phyloP scores from a whole-genome alignment of 1,140 invertebrate genomes.

The Monochamus saltuarius region DNA sequence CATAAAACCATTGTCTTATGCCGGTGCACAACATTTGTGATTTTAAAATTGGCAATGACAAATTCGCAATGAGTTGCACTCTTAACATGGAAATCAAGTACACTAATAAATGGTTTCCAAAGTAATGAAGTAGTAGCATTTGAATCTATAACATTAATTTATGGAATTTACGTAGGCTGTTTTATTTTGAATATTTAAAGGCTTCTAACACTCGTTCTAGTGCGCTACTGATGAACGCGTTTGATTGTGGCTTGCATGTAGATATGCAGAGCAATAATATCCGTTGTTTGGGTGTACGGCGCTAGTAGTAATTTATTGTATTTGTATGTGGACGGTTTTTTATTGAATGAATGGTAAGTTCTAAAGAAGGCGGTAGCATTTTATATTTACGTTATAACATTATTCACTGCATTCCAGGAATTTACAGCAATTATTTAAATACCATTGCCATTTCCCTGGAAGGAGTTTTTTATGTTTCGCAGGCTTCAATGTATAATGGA shows the following conservation, averaged over 20 bases:
- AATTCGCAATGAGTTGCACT: no score
- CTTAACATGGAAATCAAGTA: no score
- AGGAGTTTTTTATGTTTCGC: conserved; percentile 3
- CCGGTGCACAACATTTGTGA: no score
- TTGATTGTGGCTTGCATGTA: not conserved
- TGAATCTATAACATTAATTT: no score
- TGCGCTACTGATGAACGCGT: no score
- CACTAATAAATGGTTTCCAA: no score
- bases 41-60: no score
- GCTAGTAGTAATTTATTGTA: conserved; percentile 14
- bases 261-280: conserved; percentile 2
- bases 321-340: conserved; percentile 5
- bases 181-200: no score
- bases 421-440: conserved; percentile 16
- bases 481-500: not conserved
- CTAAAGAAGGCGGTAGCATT: conserved; percentile 15
- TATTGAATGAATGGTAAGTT: conserved; percentile 4
- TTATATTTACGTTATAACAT: conserved; percentile 1
- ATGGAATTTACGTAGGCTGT: no score
- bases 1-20: no score
- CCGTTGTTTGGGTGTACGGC: conserved; percentile 17
- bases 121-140: no score
- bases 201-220: no score
- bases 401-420: conserved; percentile 2
- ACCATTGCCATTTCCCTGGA: conserved; percentile 11